Evolutionary conservation across 2,888 invertebrate species (phyloP), one percentile per base, ranked within the genome.

Genomic region (Xestia sexstrigata): DNA sequence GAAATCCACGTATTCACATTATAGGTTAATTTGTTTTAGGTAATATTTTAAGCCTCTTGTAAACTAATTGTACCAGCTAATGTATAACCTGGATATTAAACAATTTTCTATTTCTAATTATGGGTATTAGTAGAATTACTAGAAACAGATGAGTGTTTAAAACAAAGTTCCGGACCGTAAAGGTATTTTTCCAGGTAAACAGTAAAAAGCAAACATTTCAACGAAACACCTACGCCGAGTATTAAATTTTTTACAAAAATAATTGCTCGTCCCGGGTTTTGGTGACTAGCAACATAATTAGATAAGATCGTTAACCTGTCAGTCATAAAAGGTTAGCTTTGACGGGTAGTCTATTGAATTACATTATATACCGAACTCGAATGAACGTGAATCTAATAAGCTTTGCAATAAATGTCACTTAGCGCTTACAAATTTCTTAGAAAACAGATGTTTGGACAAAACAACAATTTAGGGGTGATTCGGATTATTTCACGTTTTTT

Each of bases 391-490:
- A 82, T 84, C 70, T 39, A 71, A 79, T 70, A 72, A 84, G 75
- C 71, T 83, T 71, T 47, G 47, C 26, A 72, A 72, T 79, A 79
- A 79, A 75, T 72, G 84, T 69, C 82, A 84, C 68, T 75, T 69
- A 71, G 30, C 23, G 52, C 42, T 8, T 69, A 74, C 68, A 75
- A 82, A 75, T 82, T 82, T 66, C 55, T 78, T 79, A 55, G 8
- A 49, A 75, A 79, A 62, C 68, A 70, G 65, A 75, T 79, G 70
- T 69, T 70, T 6, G 15, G 13, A 49, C 39, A 62, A 69, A 75
- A 72, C 67, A 76, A 81, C 55, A 52, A 26, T 26, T 55, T 35
- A 66, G 52, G 15, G n/a, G 35, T 47, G 30, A 35, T 60, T 6
- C 30, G 47, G 15, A 23, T 35, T 1, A 23, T 20, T 69, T 35